These are phyloP conservation scores for Shargacucullia verbasci DNA, from an alignment of 2,888 invertebrate species.

Conservation along the genomic window DNA sequence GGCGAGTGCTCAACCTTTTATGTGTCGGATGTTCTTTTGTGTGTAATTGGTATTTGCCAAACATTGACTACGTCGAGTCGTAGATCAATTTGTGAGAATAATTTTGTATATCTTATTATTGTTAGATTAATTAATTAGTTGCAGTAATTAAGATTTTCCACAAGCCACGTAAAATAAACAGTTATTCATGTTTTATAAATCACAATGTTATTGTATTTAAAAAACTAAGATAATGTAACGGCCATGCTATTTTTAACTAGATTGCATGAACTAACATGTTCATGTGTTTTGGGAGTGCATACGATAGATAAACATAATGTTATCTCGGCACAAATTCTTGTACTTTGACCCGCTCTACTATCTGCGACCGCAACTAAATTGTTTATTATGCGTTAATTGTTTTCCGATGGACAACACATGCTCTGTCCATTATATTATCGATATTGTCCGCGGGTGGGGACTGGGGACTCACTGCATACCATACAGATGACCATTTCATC, in stretches of 20 bases:
- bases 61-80: neutral
- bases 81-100: neutral
- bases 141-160: neutral
- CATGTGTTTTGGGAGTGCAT: slow-evolving; percentile 61
- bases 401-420: slow-evolving; percentile 64
- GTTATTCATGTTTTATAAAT: too few relatives aligned
- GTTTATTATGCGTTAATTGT: slow-evolving; percentile 66
- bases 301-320: slow-evolving; percentile 57
- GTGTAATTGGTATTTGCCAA: neutral
- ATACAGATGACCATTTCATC: slow-evolving; percentile 46
- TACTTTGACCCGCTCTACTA: slow-evolving; percentile 70
- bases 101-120: slow-evolving; percentile 6
- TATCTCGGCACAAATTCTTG: slow-evolving; percentile 72
- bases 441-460: slow-evolving; percentile 53
- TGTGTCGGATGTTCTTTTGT: slow-evolving; percentile 3
- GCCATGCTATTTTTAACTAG: slow-evolving; percentile 25
- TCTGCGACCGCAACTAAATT: slow-evolving; percentile 61
- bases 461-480: slow-evolving; percentile 52
- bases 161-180: neutral
- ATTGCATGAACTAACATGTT: slow-evolving; percentile 34
- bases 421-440: slow-evolving; percentile 59
- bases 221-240: slow-evolving; percentile 1
- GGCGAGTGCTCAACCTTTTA: slow-evolving; percentile 14
- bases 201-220: neutral
- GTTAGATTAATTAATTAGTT: neutral